Evolutionary conservation across 1,140 invertebrate species (phyloP).

Genomic region (Meteorus sp.): DNA sequence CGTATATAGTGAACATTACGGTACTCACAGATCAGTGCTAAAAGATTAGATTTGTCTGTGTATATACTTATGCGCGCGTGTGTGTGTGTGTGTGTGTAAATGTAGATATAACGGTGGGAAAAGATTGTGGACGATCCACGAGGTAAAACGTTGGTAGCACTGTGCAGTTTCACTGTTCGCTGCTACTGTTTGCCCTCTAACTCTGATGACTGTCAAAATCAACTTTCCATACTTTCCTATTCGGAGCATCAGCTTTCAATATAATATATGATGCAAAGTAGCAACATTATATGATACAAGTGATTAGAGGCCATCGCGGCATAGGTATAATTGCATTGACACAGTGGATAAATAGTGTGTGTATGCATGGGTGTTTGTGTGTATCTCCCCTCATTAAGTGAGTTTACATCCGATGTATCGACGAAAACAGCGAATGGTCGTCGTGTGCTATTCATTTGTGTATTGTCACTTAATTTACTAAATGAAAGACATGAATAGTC

Average conservation of each 20-base stretch:
- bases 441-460: too few relatives aligned
- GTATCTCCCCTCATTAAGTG: too few relatives aligned
- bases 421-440: too few relatives aligned
- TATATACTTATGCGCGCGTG: too few relatives aligned
- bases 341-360: background rate
- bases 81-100: too few relatives aligned
- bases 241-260: conserved; percentile 19
- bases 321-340: background rate
- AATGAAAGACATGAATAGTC: background rate
- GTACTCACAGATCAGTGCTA: too few relatives aligned
- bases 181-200: conserved; percentile 43
- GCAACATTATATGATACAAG: conserved; percentile 5
- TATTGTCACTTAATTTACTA: background rate
- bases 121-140: background rate
- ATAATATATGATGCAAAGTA: conserved; percentile 21
- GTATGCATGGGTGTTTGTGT: background rate
- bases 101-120: background rate
- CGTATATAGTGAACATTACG: too few relatives aligned
- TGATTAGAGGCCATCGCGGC: background rate
- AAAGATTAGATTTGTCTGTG: too few relatives aligned
- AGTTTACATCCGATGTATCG: too few relatives aligned
- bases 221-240: conserved; percentile 34
- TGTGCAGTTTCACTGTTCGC: conserved; percentile 31
- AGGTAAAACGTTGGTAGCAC: conserved; percentile 14
- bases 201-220: conserved; percentile 55